Base-by-base conservation (phyloP, 2,797 vertebrate genomes). In the Furcifer pardalis region DNA sequence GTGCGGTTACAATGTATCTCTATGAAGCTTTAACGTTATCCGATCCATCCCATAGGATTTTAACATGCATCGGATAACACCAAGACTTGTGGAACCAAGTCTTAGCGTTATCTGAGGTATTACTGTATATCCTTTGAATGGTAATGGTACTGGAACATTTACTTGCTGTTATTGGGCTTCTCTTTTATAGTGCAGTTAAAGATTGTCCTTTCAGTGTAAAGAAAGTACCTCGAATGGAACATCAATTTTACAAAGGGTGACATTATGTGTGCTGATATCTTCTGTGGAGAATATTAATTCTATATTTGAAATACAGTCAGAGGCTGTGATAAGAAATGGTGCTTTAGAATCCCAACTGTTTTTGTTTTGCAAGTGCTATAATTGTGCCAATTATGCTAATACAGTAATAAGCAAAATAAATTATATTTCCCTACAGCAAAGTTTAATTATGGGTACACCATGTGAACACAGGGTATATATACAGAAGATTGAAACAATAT, bases 301-400 rank as follows among this genome's bases (percentile, higher is more conserved):
- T 90, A 1, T 86, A 60, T 91, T 87, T 87, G 86, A 95, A 94
- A 75, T 83, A 37, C 46, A 75, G 17, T 69, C 52, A 91, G 87
- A 86, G 69, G 60, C 12, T 92, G 87, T 62, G 42, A 81, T 86
- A 86, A 52, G 60, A 90, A 75, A 9, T 52, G 81, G 13, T 86
- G 82, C 62, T 71, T 88, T 71, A 63, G 83, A 84, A 62, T 88
- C 15, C 65, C 30, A 60, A 8, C 86, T 90, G 30, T 90, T 89
- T 87, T 15, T 83, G 30, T 87, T 89, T 86, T 85, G 13, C 30
- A 89, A 56, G 84, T 87, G 83, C 76, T 77, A 10, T 79, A 56
- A 0, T 35, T 79, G 5, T 49, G 84, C 37, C 40, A 79, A 80
- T 52, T 85, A 13, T 84, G 15, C 9, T 72, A 59, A 90, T 56